Evolutionary conservation across 2,888 invertebrate genomes (phyloP).

Genomic region (Lydus trimaculatus): DNA sequence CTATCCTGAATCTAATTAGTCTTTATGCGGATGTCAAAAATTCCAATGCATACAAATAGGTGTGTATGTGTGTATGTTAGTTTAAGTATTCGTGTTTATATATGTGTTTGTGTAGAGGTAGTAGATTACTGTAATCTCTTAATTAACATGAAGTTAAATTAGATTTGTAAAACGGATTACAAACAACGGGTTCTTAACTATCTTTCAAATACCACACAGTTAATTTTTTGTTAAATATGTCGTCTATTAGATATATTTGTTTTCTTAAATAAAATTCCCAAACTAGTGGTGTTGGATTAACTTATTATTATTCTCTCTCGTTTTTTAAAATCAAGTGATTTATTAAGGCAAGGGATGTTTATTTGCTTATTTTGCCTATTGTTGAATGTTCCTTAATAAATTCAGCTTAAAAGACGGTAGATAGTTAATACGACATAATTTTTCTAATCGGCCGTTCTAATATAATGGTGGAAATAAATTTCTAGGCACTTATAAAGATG

Average conservation of each 20-base stretch:
- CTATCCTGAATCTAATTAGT: conserved; percentile 11
- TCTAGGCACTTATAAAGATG: background rate
- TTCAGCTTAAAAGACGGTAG: conserved; percentile 41
- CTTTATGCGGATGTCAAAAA: conserved; percentile 7
- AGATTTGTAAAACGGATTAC: conserved; percentile 40
- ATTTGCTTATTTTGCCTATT: background rate
- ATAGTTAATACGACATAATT: conserved; percentile 31
- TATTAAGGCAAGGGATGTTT: background rate
- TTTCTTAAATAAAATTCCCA: background rate
- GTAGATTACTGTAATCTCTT: conserved; percentile 44
- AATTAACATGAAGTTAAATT: conserved; percentile 46
- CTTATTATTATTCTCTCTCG: background rate
- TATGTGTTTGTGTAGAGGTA: background rate
- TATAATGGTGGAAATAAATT: conserved; percentile 12
- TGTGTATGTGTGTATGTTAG: background rate
- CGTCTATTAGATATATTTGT: background rate
- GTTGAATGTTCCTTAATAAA: conserved; percentile 36
- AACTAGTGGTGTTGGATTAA: background rate
- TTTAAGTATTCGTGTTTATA: background rate
- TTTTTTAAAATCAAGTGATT: background rate
- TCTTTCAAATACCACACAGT: background rate
- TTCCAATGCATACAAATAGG: background rate
- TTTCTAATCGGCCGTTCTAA: conserved; percentile 23
- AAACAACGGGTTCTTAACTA: conserved; percentile 24
- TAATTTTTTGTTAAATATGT: background rate